These are phyloP conservation scores for Lycodopsis pacificus DNA, from an alignment of 2,797 vertebrate genomes.

Conservation along the genomic window DNA sequence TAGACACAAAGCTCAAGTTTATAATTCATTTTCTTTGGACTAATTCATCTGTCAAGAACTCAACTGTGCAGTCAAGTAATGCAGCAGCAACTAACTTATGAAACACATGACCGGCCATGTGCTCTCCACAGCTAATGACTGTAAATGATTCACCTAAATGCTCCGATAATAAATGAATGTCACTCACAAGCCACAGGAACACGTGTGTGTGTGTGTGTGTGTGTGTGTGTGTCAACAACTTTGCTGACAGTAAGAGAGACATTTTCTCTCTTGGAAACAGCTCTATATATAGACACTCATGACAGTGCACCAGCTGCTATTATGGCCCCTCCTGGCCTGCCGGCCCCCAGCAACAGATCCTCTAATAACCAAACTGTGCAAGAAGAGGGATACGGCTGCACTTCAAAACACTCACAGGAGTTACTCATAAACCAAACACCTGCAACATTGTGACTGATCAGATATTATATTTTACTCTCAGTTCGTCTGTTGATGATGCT, in stretches of 20 bases:
- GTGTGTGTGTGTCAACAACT: slow-evolving; percentile 38
- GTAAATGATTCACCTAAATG: background rate
- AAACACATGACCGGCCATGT: slow-evolving; percentile 10
- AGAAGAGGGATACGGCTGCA: slow-evolving; percentile 11
- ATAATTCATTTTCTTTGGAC: background rate
- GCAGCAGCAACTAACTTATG: slow-evolving; percentile 9
- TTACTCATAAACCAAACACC: slow-evolving; percentile 26
- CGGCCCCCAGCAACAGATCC: slow-evolving; percentile 79
- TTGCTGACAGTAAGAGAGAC: slow-evolving; percentile 56
- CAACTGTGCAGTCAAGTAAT: background rate
- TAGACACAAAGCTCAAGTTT: background rate
- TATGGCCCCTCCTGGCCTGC: slow-evolving; percentile 54
- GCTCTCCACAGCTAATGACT: background rate
- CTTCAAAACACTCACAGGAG: slow-evolving; percentile 7
- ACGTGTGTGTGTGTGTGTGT: background rate
- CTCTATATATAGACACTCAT: slow-evolving; percentile 75
- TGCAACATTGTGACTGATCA: slow-evolving; percentile 10
- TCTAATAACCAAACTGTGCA: slow-evolving; percentile 69
- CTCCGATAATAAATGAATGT: slow-evolving; percentile 32
- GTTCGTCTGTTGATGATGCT: background rate
- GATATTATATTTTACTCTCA: background rate
- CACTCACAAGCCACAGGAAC: slow-evolving; percentile 3
- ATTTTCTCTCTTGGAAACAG: slow-evolving; percentile 61
- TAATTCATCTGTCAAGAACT: background rate
- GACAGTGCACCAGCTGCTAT: slow-evolving; percentile 77